Conservation (phyloP, 2,113 vertebrate genomes). For the Salvator merianae region DNA sequence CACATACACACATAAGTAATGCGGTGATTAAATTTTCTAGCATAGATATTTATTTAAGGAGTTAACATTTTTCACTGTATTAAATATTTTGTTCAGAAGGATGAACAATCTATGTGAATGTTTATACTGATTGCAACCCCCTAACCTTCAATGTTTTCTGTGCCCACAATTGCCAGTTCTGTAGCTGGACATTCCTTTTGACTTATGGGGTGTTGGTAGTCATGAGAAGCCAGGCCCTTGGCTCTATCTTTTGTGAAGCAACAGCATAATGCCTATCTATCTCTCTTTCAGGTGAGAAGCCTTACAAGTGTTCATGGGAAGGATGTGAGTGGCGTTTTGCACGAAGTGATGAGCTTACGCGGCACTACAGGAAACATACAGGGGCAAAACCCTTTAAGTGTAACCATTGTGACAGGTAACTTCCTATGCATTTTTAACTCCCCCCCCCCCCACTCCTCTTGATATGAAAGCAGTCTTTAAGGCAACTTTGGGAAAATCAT, state of each 20-base stretch:
- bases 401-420: constrained; percentile 99
- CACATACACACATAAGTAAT: not conserved
- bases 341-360: constrained; percentile 97
- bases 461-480: not conserved
- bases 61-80: too few relatives aligned
- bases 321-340: constrained; percentile 99
- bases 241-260: constrained; percentile 34
- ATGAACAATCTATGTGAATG: not conserved
- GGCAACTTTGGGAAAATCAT: not conserved
- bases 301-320: constrained; percentile 99
- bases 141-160: too few relatives aligned
- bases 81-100: too few relatives aligned
- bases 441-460: not conserved
- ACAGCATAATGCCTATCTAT: constrained; percentile 50
- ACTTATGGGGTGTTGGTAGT: not conserved
- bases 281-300: constrained; percentile 90
- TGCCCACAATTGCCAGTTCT: too few relatives aligned
- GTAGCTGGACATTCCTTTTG: not conserved
- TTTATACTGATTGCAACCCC: not conserved
- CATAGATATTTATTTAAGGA: too few relatives aligned
- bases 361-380: constrained; percentile 99
- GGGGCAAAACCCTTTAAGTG: constrained; percentile 99
- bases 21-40: not conserved
- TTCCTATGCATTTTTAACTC: not conserved
- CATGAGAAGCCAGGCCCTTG: not conserved